Base-by-base conservation (phyloP, 92 coral and sea anemone genomes). In the Actinostola sp. region DNA sequence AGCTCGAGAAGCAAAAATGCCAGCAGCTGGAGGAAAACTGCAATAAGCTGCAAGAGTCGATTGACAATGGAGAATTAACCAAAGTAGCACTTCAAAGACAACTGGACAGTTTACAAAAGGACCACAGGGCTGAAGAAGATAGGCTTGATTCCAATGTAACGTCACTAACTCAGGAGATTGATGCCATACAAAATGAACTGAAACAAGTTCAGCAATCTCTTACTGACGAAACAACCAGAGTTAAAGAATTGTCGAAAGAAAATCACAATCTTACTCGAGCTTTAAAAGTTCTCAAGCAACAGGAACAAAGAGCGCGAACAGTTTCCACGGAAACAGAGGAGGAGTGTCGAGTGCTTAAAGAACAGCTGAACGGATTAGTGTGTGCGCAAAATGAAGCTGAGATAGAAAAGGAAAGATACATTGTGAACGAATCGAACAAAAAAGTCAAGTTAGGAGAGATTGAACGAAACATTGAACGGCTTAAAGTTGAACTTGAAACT, bases 241-340 rank as follows among this genome's bases (percentile, higher is more conserved):
- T 32, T 4, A 20, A 59, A 16, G 67, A 57, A 43, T 35, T 86
- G 25, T 8, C 61, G 1, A 70, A 59, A 15, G 83, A 82, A 36
- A 74, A 86, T 54, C 39, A 76, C 55, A n/a, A 61, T 8, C 49
- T 90, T 5, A 83, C 75, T 36, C 76, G 67, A 26, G 70, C 49
- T 15, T 57, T 88, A 28, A 35, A 51, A 23, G 45, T 32, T 29
- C 51, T 83, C 0, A 35, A 86, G 50, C 44, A 61, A 36, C 66
- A 30, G 50, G 33, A 65, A n/a, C 75, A 71, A 34, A 45, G 79
- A 61, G 83, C 76, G 13, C 84, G 61, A 17, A 16, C 34, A 15
- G 60, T 70, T 32, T 82, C 85, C 10, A 42, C 72, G 2, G 96
- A 86, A 30, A 71, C 86, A 14, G 82, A 87, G 50, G 88, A 90